These are phyloP conservation scores for Brachyalestes nurse DNA, from an alignment of 2,797 vertebrate genomes.

Conservation along the genomic window DNA sequence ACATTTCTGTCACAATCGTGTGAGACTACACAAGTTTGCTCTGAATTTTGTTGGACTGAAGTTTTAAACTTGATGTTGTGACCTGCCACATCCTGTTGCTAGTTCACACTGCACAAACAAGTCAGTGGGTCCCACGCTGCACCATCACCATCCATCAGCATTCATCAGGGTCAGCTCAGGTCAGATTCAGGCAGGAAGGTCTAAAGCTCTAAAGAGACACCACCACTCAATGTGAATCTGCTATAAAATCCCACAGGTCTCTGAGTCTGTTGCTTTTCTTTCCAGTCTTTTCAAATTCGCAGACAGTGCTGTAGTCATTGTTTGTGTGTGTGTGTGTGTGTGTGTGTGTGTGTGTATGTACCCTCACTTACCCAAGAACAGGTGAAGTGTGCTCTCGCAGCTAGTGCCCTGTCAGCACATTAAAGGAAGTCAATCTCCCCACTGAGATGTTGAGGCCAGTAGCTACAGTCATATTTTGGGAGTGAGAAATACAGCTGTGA, in stretches of 20 bases:
- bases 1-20: background rate
- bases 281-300: background rate
- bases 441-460: constrained; percentile 34
- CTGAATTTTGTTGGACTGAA: background rate
- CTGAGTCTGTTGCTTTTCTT: background rate
- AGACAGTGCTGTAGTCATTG: background rate
- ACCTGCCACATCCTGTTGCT: background rate
- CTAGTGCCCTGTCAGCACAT: constrained; percentile 40
- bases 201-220: background rate
- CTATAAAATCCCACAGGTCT: background rate
- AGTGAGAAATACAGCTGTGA: background rate
- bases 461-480: constrained; percentile 29
- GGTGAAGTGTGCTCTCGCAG: constrained; percentile 15
- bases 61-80: background rate
- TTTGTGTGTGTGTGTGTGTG: background rate
- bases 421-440: constrained; percentile 25
- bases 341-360: background rate
- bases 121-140: background rate
- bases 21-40: background rate
- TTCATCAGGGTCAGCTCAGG: background rate
- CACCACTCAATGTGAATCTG: background rate
- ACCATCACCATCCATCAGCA: background rate
- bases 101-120: background rate
- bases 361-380: constrained; percentile 28
- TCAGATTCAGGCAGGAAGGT: background rate